Base-by-base conservation (phyloP, 2,888 invertebrate genomes). In the Choreutis nemorana region DNA sequence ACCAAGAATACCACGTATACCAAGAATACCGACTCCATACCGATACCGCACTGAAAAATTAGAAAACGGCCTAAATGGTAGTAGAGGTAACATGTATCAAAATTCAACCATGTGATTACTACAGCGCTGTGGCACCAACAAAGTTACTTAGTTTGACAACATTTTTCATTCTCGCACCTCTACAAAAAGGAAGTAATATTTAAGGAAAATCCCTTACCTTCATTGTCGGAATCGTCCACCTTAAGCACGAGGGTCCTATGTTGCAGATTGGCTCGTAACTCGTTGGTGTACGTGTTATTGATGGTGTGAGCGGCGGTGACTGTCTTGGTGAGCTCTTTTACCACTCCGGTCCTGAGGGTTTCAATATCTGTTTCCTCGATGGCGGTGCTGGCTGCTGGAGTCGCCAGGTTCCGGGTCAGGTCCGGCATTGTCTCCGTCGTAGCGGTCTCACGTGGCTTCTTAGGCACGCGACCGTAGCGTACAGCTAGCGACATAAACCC, bases 401-500 rank as follows among this genome's bases (percentile, higher is more conserved):
- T 14, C 14, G 7, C n/a, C 9, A 48, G 34, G 13, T 46, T 50
- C 27, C 45, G 49, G 7, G 46, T 32, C 24, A 51, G 38, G n/a
- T 58, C 57, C 2, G 52, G 49, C 41, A 50, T 42, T 32, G 35
- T 45, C 14, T 68, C 60, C n/a, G 45, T 14, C 14, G 16, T 13
- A 67, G 80, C 57, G 58, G 58, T 49, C 18, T 9, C 95, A 47
- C 94, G 85, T 35, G 94, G 87, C 49, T 95, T 83, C 73, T 97
- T 97, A 40, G 97, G 97, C 48, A 96, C 96, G 42, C 97, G 86
- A 44, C 97, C 97, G 83, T 97, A 97, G 60, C 97, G 84, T 41
- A 97, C 97, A 58, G 96, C 95, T 95, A 81, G 24, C 73, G 72
- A 42, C 50, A 41, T 36, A 50, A 33, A 29, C 20, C 26, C 22